Conservation (phyloP, 2,797 vertebrate species). For the Odontamblyopus lacepedii region DNA sequence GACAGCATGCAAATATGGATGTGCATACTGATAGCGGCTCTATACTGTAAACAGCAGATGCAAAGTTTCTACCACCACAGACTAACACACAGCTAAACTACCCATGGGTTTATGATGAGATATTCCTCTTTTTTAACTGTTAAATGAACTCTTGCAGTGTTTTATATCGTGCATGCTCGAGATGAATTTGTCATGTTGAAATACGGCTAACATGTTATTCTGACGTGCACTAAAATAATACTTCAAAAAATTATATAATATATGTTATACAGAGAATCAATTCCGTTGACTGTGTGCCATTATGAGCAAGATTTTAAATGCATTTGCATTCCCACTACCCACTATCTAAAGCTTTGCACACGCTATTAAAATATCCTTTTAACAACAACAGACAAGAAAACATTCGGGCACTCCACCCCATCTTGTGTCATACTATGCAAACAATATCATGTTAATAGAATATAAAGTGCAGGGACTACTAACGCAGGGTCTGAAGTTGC, state of each 20-base stretch:
- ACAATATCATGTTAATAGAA: not conserved
- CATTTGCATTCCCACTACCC: no score
- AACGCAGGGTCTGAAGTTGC: not conserved
- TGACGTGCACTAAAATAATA: not conserved
- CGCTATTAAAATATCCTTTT: no score
- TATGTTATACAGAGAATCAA: not conserved
- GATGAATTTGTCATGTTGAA: not conserved
- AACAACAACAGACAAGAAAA: no score
- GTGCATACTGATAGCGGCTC: slow-evolving; percentile 4
- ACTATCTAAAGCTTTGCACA: not conserved
- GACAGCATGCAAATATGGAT: slow-evolving; percentile 50
- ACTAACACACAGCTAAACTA: slow-evolving; percentile 31
- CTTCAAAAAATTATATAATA: not conserved
- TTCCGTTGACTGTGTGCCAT: not conserved
- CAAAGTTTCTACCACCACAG: slow-evolving; percentile 27
- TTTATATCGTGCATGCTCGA: slow-evolving; percentile 46
- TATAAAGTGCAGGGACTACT: not conserved
- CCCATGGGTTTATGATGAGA: slow-evolving; percentile 20
- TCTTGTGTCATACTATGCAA: not conserved
- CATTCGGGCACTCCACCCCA: no score
- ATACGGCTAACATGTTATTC: no score
- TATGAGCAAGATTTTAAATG: not conserved
- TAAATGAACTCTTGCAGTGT: slow-evolving; percentile 28
- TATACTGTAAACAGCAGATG: slow-evolving; percentile 15
- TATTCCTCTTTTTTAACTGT: slow-evolving; percentile 31